phyloP scores from a whole-genome alignment of 2,888 invertebrate species.

The Phortica okadai region DNA sequence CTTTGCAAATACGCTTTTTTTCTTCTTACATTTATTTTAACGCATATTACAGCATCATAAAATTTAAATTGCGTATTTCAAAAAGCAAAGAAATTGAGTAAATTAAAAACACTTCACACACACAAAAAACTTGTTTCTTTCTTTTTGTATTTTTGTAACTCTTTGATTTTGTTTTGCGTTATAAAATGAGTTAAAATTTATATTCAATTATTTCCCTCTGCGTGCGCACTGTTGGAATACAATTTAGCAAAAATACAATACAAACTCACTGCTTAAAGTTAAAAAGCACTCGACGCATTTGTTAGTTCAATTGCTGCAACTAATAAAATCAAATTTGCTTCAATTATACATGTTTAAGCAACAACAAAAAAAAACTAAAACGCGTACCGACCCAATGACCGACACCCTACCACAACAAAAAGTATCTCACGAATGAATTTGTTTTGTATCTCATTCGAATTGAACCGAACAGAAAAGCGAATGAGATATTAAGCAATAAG shows the following conservation, averaged over 20 bases:
- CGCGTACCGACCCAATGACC: neutral
- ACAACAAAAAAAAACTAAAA: neutral
- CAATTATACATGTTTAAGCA: neutral
- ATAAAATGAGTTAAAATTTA: too few species aligned
- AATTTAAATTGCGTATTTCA: neutral
- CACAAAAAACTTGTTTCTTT: neutral
- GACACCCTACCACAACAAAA: neutral
- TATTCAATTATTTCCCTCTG: neutral
- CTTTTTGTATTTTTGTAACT: neutral
- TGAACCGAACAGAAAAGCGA: too few species aligned
- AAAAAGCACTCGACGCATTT: neutral
- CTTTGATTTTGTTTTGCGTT: neutral
- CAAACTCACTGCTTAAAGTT: neutral
- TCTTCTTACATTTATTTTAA: neutral
- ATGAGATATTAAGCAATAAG: too few species aligned
- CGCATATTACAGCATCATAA: neutral
- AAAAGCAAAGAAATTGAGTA: neutral
- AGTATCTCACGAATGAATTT: neutral
- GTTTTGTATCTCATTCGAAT: neutral
- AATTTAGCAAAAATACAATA: neutral
- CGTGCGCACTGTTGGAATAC: neutral
- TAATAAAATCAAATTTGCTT: slow-evolving; percentile 1
- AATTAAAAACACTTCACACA: neutral
- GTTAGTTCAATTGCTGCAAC: neutral
- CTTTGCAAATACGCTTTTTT: neutral